A percentile compares a stretch with the other conserved stretches of the same genome.
Conservation (phyloP, 1,140 invertebrate species). For the Drosophila tristis region DNA sequence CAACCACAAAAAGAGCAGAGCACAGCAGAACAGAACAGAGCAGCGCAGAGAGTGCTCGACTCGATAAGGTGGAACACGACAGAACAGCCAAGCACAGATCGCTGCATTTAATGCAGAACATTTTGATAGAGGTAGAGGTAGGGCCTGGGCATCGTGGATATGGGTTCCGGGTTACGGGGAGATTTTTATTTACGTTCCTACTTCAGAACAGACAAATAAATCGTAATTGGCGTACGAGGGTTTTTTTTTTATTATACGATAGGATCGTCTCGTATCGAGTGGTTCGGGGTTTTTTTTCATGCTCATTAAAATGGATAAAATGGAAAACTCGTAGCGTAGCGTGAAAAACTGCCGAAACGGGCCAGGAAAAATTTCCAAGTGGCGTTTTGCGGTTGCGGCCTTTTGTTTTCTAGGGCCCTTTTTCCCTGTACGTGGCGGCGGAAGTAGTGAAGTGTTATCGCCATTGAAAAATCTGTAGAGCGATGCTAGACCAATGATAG, state of each 20-base stretch:
- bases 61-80: slow-evolving; percentile 65
- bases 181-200: slow-evolving; percentile 66
- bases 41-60: slow-evolving; percentile 1
- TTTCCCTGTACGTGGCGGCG: slow-evolving; percentile 44
- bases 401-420: slow-evolving; percentile 28
- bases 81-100: slow-evolving; percentile 28
- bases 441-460: slow-evolving; percentile 69
- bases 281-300: slow-evolving; percentile 56
- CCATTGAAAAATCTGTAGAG: slow-evolving; percentile 50
- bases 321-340: slow-evolving; percentile 56
- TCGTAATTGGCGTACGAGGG: slow-evolving; percentile 80
- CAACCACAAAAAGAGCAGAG: slow-evolving; percentile 44
- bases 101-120: slow-evolving; percentile 32
- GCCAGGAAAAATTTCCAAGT: slow-evolving; percentile 35
- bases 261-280: slow-evolving; percentile 32
- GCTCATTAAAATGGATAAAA: slow-evolving; percentile 71
- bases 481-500: slow-evolving; percentile 43
- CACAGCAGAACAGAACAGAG: slow-evolving; percentile 1
- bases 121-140: slow-evolving; percentile 26
- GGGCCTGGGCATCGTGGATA: background rate
- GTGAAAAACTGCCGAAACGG: slow-evolving; percentile 50
- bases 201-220: slow-evolving; percentile 77
- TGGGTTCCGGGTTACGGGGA: slow-evolving; percentile 4
- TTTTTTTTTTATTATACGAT: slow-evolving; percentile 49
- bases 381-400: slow-evolving; percentile 56